These are phyloP conservation scores for Heliothis peltigera DNA, from an alignment of 2,888 invertebrate genomes.

Conservation along the genomic window DNA sequence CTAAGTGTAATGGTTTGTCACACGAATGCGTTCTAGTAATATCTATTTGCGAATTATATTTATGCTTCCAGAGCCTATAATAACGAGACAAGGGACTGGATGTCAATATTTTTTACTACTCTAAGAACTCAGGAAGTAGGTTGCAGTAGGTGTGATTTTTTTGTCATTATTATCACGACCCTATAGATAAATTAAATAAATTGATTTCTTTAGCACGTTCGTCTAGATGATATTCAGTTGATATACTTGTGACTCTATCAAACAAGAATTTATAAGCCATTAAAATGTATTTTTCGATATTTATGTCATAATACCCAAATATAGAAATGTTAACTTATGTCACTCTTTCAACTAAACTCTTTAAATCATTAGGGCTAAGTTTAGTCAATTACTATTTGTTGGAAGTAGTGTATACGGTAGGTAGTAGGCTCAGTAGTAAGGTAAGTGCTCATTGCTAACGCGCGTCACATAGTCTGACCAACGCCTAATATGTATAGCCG, in stretches of 20 bases:
- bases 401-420: conserved; percentile 45
- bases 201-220: too few species aligned
- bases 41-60: neutral
- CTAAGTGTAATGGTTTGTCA: neutral
- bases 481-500: conserved; percentile 83
- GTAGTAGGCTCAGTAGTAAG: conserved; percentile 52
- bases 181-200: too few species aligned
- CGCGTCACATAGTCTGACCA: conserved; percentile 80
- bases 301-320: neutral
- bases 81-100: neutral
- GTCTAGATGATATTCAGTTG: too few species aligned
- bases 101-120: neutral
- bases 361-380: conserved; percentile 19
- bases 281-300: neutral
- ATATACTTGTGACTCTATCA: too few species aligned
- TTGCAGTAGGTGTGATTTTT: too few species aligned
- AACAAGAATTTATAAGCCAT: too few species aligned
- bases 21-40: neutral
- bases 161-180: too few species aligned
- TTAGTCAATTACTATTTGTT: conserved; percentile 31
- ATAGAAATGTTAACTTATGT: conserved; percentile 8
- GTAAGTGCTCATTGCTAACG: conserved; percentile 72
- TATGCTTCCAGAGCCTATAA: neutral
- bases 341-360: conserved; percentile 4
- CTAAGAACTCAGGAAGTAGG: too few species aligned